Evolutionary conservation across 2,797 vertebrate genomes (phyloP).

Genomic region (Phataginus tricuspis): DNA sequence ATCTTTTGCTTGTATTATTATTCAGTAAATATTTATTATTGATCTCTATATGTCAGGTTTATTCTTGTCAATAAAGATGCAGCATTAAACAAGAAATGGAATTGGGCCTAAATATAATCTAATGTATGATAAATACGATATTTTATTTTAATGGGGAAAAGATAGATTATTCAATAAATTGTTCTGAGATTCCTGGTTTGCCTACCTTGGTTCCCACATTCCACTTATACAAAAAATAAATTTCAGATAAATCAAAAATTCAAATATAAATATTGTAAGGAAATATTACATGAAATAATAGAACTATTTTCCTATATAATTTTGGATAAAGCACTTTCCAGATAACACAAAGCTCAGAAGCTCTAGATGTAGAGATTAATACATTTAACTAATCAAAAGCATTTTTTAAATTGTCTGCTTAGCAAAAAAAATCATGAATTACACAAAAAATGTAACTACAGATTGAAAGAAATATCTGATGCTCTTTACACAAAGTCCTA

Average conservation of each 20-base stretch:
- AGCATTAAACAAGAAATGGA: neutral
- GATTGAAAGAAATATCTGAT: neutral
- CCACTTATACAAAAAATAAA: neutral
- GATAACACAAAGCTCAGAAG: neutral
- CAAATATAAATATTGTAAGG: neutral
- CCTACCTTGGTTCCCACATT: neutral
- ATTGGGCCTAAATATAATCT: neutral
- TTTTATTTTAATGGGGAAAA: neutral
- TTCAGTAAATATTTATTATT: conserved; percentile 36
- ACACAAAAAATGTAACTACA: neutral
- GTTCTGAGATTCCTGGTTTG: neutral
- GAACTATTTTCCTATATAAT: neutral
- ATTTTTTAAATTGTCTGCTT: neutral
- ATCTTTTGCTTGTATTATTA: conserved; percentile 28
- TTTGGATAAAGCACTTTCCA: neutral
- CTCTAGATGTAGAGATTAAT: neutral
- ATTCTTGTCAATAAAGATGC: neutral
- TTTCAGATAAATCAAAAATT: neutral
- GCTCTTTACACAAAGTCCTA: neutral
- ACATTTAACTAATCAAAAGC: neutral
- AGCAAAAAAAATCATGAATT: neutral
- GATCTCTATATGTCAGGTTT: neutral
- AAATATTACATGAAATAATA: neutral
- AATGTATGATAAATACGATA: neutral
- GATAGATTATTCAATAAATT: neutral